A percentile compares a stretch with the other conserved stretches of the same genome.
These are phyloP conservation scores for Phylloscopus whistleri DNA, from an alignment of 2,113 vertebrate species.

Conservation along the genomic window DNA sequence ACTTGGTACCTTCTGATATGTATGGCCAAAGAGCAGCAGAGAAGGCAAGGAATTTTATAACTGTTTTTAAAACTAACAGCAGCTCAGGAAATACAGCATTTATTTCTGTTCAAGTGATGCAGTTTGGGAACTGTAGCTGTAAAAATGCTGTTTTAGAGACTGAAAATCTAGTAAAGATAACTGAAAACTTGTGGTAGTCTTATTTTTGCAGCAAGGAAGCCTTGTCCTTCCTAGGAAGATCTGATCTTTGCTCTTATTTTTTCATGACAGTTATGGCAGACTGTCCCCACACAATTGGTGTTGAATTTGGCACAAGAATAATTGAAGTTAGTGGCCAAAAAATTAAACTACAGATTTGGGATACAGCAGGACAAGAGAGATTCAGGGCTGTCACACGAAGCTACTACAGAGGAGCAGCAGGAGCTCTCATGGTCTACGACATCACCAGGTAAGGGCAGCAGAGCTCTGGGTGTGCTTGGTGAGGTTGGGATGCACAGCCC, in stretches of 20 bases:
- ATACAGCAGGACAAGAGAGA: conserved; percentile 96
- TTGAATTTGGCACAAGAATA: conserved; percentile 97
- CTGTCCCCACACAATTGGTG: conserved; percentile 98
- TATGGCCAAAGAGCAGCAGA: neutral
- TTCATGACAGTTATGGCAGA: conserved; percentile 91
- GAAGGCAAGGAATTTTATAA: neutral
- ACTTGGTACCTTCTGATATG: neutral
- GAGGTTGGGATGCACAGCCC: neutral
- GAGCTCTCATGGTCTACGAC: conserved; percentile 98
- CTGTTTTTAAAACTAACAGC: neutral
- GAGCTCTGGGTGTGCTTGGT: neutral
- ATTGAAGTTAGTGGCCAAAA: conserved; percentile 99
- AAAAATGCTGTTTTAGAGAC: neutral
- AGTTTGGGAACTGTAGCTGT: neutral
- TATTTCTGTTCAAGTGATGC: neutral
- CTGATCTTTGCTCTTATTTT: conserved; percentile 32
- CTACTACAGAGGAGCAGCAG: conserved; percentile 96
- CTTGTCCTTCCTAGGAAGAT: neutral
- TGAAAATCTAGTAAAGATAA: neutral
- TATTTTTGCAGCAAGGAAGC: neutral
- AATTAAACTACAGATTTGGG: conserved; percentile 99
- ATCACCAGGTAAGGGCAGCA: conserved; percentile 88
- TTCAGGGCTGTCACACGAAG: conserved; percentile 96
- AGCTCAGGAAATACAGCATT: neutral
- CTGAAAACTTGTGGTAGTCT: neutral